A percentile compares a stretch with the other conserved stretches of the same genome.
These are phyloP conservation scores for Drosophila lowei DNA, from an alignment of 1,140 invertebrate genomes.

Conservation along the genomic window DNA sequence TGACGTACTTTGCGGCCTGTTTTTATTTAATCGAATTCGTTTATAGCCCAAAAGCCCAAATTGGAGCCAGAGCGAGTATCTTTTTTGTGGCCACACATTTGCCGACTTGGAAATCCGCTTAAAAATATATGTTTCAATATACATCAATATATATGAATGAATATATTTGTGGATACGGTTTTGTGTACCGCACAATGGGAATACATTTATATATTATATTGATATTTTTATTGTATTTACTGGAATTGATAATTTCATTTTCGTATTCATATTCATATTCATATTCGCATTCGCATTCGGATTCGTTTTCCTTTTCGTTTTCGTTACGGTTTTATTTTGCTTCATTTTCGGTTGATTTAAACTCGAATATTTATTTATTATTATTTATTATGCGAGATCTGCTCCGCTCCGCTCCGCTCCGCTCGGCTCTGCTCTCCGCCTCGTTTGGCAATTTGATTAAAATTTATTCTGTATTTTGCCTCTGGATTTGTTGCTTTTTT, in stretches of 20 bases:
- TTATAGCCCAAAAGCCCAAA: conserved; percentile 22
- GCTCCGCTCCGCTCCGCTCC: conserved; percentile 3
- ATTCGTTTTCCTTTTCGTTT: conserved; percentile 1
- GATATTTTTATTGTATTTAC: conserved; percentile 32
- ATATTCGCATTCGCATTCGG: background rate
- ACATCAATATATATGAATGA: no score
- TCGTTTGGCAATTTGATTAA: conserved; percentile 37
- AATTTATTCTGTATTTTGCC: conserved; percentile 19
- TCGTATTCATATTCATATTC: conserved; percentile 5
- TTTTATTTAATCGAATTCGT: conserved; percentile 51
- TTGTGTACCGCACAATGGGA: conserved; percentile 5
- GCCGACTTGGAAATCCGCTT: conserved; percentile 66
- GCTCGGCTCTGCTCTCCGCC: background rate
- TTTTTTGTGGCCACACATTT: conserved; percentile 61
- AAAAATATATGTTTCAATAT: conserved; percentile 25
- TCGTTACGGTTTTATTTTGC: conserved; percentile 18
- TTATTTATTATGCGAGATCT: conserved; percentile 16
- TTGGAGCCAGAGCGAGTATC: conserved; percentile 17
- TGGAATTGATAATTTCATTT: conserved; percentile 28
- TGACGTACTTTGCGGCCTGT: conserved; percentile 41
- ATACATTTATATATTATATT: conserved; percentile 21
- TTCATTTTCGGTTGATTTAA: conserved; percentile 38
- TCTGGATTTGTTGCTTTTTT: conserved; percentile 9
- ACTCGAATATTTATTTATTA: conserved; percentile 46
- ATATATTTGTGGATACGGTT: no score